phyloP scores from a whole-genome alignment of 2,888 invertebrate genomes.

The Formica aserva region DNA sequence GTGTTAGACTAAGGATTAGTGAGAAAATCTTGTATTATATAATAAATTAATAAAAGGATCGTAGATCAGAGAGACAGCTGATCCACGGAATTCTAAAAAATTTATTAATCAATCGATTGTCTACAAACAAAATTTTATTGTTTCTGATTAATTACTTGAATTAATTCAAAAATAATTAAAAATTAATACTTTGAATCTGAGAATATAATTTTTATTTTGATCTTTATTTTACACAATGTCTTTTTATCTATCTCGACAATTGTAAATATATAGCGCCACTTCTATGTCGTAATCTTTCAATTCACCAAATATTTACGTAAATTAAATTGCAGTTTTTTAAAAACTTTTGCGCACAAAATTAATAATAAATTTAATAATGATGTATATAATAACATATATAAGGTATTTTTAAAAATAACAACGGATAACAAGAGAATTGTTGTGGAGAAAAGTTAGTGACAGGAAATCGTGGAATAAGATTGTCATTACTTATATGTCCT shows the following conservation, averaged over 20 bases:
- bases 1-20: not conserved
- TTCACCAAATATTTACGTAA: not conserved
- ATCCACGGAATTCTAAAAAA: not conserved
- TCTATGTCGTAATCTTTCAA: not conserved
- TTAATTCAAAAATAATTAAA: not conserved
- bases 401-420: not conserved
- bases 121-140: not conserved
- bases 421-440: slow-evolving; percentile 15
- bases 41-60: not conserved
- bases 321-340: not conserved
- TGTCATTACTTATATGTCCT: slow-evolving; percentile 58
- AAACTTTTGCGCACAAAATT: not conserved
- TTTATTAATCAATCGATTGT: not conserved
- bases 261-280: not conserved
- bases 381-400: not conserved
- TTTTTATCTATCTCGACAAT: not conserved
- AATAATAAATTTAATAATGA: not conserved
- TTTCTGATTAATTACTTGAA: not conserved
- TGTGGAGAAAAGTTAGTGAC: slow-evolving; percentile 6
- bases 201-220: not conserved
- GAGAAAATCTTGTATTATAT: not conserved
- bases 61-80: not conserved
- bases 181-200: not conserved
- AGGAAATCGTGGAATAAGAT: slow-evolving; percentile 42
- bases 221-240: not conserved